Evolutionary conservation across 2,888 invertebrate genomes (phyloP).

Genomic region (Pristionchus japonicus): DNA sequence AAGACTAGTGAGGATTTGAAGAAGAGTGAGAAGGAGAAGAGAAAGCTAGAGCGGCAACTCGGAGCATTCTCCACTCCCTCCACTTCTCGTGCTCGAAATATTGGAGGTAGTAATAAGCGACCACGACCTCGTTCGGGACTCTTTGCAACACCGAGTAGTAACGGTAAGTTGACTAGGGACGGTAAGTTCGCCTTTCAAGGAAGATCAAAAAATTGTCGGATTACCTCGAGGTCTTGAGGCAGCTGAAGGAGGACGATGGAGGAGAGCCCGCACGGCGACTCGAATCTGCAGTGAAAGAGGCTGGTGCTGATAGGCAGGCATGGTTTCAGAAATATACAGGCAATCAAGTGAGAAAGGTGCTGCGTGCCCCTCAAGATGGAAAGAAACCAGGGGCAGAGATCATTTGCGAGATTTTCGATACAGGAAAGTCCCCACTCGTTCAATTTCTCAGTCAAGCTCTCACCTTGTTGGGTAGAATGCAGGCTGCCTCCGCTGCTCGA

Average conservation of each 20-base stretch:
- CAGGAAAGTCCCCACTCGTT: background rate
- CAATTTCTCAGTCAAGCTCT: background rate
- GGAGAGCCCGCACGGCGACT: background rate
- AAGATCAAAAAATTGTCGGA: background rate
- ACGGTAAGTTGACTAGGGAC: too few species aligned
- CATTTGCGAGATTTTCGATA: background rate
- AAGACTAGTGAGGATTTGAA: too few species aligned
- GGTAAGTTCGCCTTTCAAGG: background rate
- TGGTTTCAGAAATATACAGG: conserved; percentile 34
- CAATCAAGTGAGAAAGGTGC: background rate
- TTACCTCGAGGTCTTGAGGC: background rate
- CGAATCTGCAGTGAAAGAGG: background rate
- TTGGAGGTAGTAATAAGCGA: too few species aligned
- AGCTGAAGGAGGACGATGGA: background rate
- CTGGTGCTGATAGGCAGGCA: background rate
- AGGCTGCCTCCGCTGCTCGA: background rate
- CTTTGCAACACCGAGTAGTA: too few species aligned
- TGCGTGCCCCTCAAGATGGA: background rate
- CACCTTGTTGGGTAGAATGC: background rate
- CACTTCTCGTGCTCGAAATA: too few species aligned
- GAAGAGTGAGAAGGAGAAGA: too few species aligned
- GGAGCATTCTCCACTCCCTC: too few species aligned
- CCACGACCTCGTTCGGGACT: too few species aligned
- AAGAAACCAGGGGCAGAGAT: background rate
- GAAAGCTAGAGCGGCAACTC: too few species aligned